Evolutionary conservation across 2,113 vertebrate genomes (phyloP), one percentile per base, ranked within the genome.

Genomic region (Gobio gobio): DNA sequence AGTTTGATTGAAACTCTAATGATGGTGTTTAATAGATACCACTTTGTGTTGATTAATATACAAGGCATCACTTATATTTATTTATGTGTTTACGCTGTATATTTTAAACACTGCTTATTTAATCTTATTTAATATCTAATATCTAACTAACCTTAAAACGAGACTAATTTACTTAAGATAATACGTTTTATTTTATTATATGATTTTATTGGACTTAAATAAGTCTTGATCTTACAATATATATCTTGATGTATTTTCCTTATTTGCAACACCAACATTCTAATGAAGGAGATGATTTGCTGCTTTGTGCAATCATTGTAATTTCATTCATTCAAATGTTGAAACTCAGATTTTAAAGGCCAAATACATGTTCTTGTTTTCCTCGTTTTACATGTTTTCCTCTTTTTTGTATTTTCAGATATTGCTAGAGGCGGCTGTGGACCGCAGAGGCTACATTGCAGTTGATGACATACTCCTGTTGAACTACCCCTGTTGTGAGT

Each of bases 401-500:
- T 54, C 72, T 43, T 89, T 40, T 36, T 72, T 24, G 86, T 72
- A 18, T 73, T 54, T 68, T 88, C 91, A 99, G 98, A 96, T 99
- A 51, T 94, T 99, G 88, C 97, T 99, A 36, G 98, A 99, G 93
- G 97, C 97, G 0, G 95, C 96, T 13, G 93, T 98, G 1, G 97
- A 98, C 83, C 94, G 86, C 10, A 94, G 93, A 78, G 98, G 98
- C 47, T 99, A 97, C 91, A 95, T 99, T 22, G 98, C 97, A 79
- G 89, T 99, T 85, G 98, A 99, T 90, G 97, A 99, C 93, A 97
- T 99, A 89, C 91, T 98, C 93, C 94, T 99, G 72, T 93, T 98
- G 90, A 99, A 97, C 92, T 99, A 99, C 83, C 97, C 98, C 0
- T 99, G 98, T 88, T 96, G 98, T 99, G 95, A 98, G 98, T 97